Conservation (phyloP, 1,140 invertebrate genomes). For the Drosophila willistoni region DNA sequence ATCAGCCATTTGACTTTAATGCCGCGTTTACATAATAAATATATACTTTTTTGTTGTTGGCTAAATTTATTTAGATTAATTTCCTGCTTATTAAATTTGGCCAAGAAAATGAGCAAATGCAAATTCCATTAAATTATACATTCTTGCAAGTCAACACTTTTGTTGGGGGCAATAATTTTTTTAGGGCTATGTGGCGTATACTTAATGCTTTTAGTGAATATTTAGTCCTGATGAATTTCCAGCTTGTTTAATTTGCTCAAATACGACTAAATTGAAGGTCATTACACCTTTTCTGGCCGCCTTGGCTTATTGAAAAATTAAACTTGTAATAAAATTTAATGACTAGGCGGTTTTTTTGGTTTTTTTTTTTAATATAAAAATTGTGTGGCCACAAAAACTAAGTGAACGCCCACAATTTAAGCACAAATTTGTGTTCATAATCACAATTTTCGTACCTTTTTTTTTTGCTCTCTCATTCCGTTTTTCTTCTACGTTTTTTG, state of each 20-base stretch:
- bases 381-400: constrained; percentile 28
- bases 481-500: constrained; percentile 18
- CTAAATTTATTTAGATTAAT: constrained; percentile 2
- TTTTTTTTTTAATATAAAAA: constrained; percentile 57
- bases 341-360: constrained; percentile 67
- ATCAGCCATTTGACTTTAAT: not conserved
- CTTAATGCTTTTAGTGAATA: not conserved
- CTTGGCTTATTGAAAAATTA: constrained; percentile 77
- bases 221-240: not conserved
- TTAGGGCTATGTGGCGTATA: not conserved
- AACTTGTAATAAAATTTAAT: constrained; percentile 81
- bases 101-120: not conserved
- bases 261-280: constrained; percentile 12
- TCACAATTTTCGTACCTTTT: constrained; percentile 76
- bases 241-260: constrained; percentile 36
- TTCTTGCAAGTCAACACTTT: constrained; percentile 9
- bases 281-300: constrained; percentile 24
- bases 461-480: constrained; percentile 31
- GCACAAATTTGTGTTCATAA: constrained; percentile 80
- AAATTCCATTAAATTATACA: not conserved
- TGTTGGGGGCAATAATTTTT: not conserved
- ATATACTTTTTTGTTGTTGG: not conserved
- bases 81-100: constrained; percentile 6
- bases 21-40: not conserved
- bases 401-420: constrained; percentile 66